Base-by-base conservation (phyloP, 2,888 invertebrate genomes). In the Oeneis ivallda region DNA sequence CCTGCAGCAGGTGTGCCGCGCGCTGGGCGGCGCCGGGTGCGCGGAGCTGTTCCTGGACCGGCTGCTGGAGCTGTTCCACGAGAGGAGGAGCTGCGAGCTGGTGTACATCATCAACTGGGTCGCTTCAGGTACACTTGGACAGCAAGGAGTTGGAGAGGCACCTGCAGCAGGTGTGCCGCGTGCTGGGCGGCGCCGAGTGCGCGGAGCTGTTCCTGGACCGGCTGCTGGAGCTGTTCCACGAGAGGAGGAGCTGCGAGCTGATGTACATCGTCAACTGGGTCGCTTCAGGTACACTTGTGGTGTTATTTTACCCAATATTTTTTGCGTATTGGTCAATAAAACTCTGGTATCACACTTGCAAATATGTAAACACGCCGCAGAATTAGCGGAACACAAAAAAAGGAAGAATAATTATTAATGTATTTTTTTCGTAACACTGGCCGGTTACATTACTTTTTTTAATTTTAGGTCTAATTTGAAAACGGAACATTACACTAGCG, bases 21-120 rank as follows among this genome's bases (percentile, higher is more conserved):
- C 93, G 69, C 80, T 96, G 37, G 94, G 94, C 11, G 81, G 83
- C 57, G 89, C 93, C 4, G 92, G 93, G 58, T 91, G 93, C 61
- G 83, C 91, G 0, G 90, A 92, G 71, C 83, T 95, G 34, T 77
- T 96, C 47, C 89, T 93, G 11, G 94, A 96, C 79, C 89, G 89
- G 64, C 87, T 96, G 64, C 79, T 95, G 26, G 94, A 95, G 53
- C 77, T 93, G 62, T 93, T 95, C 72, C 76, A 84, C 0, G 87
- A 90, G 68, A 86, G 92, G 37, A 78, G 87, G 8, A 87, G 91
- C 26, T 82, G 93, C 69, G 96, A 96, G 84, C 85, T 94, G 3
- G 92, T 92, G 7, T 86, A 93, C 63, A 76, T 95, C 56, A 81
- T 95, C 61, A 95, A 95, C 78, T 92, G 91, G 81, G 89, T 94